Base-by-base conservation (phyloP, 2,888 invertebrate genomes). In the Leuctra nigra region DNA sequence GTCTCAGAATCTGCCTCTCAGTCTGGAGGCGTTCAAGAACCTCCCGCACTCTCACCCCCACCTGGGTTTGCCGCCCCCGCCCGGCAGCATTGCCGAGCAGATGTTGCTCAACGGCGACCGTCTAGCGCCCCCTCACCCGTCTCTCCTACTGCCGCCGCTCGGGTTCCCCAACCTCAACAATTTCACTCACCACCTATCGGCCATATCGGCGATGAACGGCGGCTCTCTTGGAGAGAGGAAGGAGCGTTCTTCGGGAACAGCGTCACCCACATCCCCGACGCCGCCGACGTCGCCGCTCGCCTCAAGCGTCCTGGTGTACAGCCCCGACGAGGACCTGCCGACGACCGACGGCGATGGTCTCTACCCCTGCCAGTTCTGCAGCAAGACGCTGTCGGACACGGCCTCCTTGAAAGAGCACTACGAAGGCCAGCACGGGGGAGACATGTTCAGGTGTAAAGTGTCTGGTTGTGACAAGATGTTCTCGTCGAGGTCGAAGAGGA, bases 391-490 rank as follows among this genome's bases (percentile, higher is more conserved):
- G 67, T 77, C 78, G 62, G 83, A 83, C 66, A 72, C 82, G 47
- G 64, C 23, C 55, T 59, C 55, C 14, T 62, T 48, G 65, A 66
- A 33, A 53, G 61, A 84, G 63, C 88, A 88, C 72, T 86, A 85
- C 73, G 86, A 87, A 70, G 77, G 75, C 61, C 73, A 78, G 50
- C 88, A 88, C 68, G 69, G 48, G 7, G 68, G 71, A 62, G 84
- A 87, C 57, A 80, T 87, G 73, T 84, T 83, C 66, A 78, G 82
- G 61, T 90, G 90, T 73, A 82, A 84, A n/a, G 76, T 87, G 52
- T 79, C 79, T 57, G 87, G 87, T 13, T 89, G 90, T 72, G 83
- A 82, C 52, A 84, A 87, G 64, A 83, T 86, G 48, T 91, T 90
- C 72, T 82, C 86, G 59, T 87, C 89, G 11, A 78, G 85, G 64